Base-by-base conservation (phyloP, 2,888 invertebrate genomes). In the Rhagonycha fulva region DNA sequence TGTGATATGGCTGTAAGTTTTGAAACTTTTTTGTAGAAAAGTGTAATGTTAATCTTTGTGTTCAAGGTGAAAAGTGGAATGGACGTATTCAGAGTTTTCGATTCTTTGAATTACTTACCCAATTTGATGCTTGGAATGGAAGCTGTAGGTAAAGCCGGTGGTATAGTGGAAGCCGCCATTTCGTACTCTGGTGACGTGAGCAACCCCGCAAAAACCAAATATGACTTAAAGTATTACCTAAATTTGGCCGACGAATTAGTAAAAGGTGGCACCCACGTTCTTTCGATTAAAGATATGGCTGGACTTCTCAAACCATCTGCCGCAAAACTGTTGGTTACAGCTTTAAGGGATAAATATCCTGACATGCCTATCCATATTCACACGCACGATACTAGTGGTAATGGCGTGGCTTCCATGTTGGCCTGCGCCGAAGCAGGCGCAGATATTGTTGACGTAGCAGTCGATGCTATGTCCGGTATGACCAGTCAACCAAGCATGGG, bases 401-500 rank as follows among this genome's bases (percentile, higher is more conserved):
- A 96, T 67, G 99, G 99, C 30, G 97, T 99, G 66, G 98, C 98
- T 0, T 90, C 97, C 9, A 97, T 98, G 97, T 88, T 98, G 83
- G 96, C 97, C 69, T 95, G 97, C 85, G 96, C 97, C 1, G 91
- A 94, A 85, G 95, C 98, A 60, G 97, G 98, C 26, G 98, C 98
- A 0, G 98, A 99, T 89, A 94, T 97, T 7, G 97, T 99, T 0
- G 99, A 99, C 87, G 98, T 96, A 9, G 99, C 99, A 12, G 98
- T 98, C 0, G 99, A 99, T 88, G 96, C 98, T 81, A 98, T 99
- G 99, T 97, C 98, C 11, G 99, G 99, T 19, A 94, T 99, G 92
- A 99, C 99, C 1, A 97, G 96, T 75, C 99, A 99, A 88, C 99
- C 99, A 14, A 96, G 96, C 81, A 98, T 99, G 98, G 99, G 99